Base-by-base conservation (phyloP, 2,113 vertebrate species). In the Telmatochromis brachygnathus region DNA sequence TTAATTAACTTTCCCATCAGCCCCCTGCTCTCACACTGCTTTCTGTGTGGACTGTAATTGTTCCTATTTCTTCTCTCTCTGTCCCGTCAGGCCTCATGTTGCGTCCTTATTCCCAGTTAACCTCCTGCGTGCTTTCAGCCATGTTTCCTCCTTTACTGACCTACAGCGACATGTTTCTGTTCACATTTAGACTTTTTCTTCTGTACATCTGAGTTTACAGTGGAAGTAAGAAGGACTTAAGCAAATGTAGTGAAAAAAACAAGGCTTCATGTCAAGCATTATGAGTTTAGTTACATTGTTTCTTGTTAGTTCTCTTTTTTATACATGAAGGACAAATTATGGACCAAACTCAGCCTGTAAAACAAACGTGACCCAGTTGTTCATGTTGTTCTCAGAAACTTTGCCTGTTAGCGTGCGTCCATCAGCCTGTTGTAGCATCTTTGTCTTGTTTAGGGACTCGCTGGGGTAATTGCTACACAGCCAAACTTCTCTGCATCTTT, bases 1-100 rank as follows among this genome's bases (percentile, higher is more conserved):
- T 47, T 91, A 54, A 90, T 93, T 90, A 90, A 91, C 82, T 87
- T 89, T 91, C 30, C 83, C 84, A 53, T 92, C 88, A 91, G 60
- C 42, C 47, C 19, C 15, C 15, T 87, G 54, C 10, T 93, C 80
- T 90, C 60, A 87, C 39, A 7, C 70, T 12, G 54, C 45, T n/a
- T 83, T 73, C 68, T 68, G 86, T 73, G 75, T 70, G 23, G 58
- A 37, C 79, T 54, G 91, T 86, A 54, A 33, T 83, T 90, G 9
- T 87, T 54, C 82, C 53, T 81, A 37, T 86, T 91, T 90, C 79
- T 62, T 60, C 17, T 37, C 12, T 58, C 37, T 54, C 17, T 15
- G 6, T 75, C 47, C 79, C 15, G 1, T 87, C 89, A 11, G 6
- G 54, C 55, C 7, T 77, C 49, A 17, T 82, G 15, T 73, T 77